Evolutionary conservation across 2,113 vertebrate species (phyloP), one percentile per base, ranked within the genome.

Genomic region (Ploceus nigricollis): DNA sequence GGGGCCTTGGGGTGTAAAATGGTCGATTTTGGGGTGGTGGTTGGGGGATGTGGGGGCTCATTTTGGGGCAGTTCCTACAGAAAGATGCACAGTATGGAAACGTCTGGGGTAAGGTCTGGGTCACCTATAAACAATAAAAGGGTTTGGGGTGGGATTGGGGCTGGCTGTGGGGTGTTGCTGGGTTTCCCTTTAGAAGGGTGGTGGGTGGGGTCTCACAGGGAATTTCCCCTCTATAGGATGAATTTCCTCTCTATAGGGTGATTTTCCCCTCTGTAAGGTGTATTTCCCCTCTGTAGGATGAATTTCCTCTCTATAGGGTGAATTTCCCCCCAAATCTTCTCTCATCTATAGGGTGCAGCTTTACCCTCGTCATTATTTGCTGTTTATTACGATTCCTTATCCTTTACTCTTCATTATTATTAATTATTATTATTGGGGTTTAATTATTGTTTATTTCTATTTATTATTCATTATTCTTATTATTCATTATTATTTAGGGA

Each of bases 61-160:
- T 12, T 24, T 23, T 44, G 39, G 61, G 21, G 33, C 6, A 15
- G 51, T 4, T 15, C 51, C 42, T 40, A 31, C 1, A 47, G 61
- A 15, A n/a, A 69, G 15, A 10, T 16, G 35, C 2, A 0, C 0
- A 0, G 4, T 6, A 4, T 10, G 7, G 23, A 35, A 42, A 28
- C 9, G 25, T 42, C 54, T 6, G 15, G 45, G 44, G 20, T 48
- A 2, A 48, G 12, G 27, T 19, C 56, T 18, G n/a, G 13, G 73
- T 61, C 57, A 11, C 39, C 8, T 19, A 33, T 1, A 15, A 56
- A 24, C 42, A 37, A 11, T 8, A 14, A 60, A 60, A 22, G 37
- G 39, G 16, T 42, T 20, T 39, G 42, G 28, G 47, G 37, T 27
- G 35, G 28, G 6, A 39, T 48, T 78, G 37, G 18, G 30, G 58